These are phyloP conservation scores for Drosophila ohnishii DNA, from an alignment of 1,140 invertebrate species.

Conservation along the genomic window DNA sequence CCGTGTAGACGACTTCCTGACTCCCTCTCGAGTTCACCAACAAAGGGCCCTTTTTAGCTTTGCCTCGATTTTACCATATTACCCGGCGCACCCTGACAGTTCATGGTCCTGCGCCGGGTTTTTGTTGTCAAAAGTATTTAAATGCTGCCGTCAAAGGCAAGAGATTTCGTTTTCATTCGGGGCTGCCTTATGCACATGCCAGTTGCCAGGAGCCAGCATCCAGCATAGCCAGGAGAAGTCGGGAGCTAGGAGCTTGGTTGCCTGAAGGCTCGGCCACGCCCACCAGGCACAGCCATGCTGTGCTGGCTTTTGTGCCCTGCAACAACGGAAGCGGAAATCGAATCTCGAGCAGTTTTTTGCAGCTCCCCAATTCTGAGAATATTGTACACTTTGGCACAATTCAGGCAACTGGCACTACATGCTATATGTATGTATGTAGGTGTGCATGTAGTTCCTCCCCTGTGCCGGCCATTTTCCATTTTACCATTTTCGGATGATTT, in stretches of 20 bases:
- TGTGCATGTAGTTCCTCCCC: slow-evolving; percentile 21
- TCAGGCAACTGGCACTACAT: slow-evolving; percentile 34
- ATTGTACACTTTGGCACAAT: slow-evolving; percentile 50
- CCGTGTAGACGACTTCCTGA: slow-evolving; percentile 13
- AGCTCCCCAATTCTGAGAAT: slow-evolving; percentile 41
- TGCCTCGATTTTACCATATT: slow-evolving; percentile 62
- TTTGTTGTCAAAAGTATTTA: slow-evolving; percentile 78
- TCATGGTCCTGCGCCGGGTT: slow-evolving; percentile 34
- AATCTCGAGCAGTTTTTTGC: slow-evolving; percentile 72
- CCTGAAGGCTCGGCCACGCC: slow-evolving; percentile 27
- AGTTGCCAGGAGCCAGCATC: slow-evolving; percentile 40
- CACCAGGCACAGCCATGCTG: slow-evolving; percentile 40
- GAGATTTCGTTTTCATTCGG: slow-evolving; percentile 64
- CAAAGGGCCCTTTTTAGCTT: slow-evolving; percentile 53
- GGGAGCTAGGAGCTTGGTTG: slow-evolving; percentile 22
- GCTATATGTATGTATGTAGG: background rate
- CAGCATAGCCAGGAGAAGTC: slow-evolving; percentile 9
- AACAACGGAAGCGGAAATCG: slow-evolving; percentile 80
- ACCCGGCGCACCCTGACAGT: slow-evolving; percentile 32
- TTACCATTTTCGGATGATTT: slow-evolving; percentile 34
- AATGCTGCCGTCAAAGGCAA: slow-evolving; percentile 69
- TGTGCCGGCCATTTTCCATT: slow-evolving; percentile 25
- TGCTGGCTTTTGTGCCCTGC: slow-evolving; percentile 54
- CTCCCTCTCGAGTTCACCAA: slow-evolving; percentile 26
- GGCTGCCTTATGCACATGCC: slow-evolving; percentile 60